A percentile compares a stretch with the other conserved stretches of the same genome.
Evolutionary conservation across 2,797 vertebrate species (phyloP).

Genomic region (Macrochelys suwanniensis): DNA sequence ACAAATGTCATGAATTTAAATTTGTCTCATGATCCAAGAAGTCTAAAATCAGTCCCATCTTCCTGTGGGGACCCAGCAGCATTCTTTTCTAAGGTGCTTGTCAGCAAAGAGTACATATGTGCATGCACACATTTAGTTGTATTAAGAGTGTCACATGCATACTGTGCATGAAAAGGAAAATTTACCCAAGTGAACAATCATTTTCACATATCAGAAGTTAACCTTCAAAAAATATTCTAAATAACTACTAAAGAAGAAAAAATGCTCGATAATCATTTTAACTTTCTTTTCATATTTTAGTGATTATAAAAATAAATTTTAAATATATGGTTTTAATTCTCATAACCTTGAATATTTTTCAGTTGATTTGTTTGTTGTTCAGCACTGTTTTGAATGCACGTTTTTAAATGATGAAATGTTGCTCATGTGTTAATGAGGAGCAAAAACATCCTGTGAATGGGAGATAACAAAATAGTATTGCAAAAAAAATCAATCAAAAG

Average conservation of each 20-base stretch:
- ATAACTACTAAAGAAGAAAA: not conserved
- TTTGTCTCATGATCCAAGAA: no score
- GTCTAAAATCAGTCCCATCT: no score
- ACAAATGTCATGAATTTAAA: no score
- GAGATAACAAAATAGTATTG: not conserved
- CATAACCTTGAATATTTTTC: not conserved
- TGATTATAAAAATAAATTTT: not conserved
- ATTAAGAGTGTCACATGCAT: not conserved
- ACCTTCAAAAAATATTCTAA: not conserved
- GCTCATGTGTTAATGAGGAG: not conserved
- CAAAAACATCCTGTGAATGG: not conserved
- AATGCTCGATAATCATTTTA: not conserved
- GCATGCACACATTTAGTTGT: not conserved
- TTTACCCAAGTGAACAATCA: not conserved
- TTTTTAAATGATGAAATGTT: conserved; percentile 7
- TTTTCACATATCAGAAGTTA: not conserved
- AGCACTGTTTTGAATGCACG: not conserved
- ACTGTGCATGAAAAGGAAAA: not conserved
- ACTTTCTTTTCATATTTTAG: not conserved
- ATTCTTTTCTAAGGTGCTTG: no score
- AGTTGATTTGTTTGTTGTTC: not conserved
- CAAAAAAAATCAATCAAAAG: not conserved
- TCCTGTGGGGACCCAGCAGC: no score
- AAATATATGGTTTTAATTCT: not conserved
- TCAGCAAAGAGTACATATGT: not conserved